Evolutionary conservation across 2,888 invertebrate species (phyloP).

Genomic region (Sphaerophoria rueppellii): DNA sequence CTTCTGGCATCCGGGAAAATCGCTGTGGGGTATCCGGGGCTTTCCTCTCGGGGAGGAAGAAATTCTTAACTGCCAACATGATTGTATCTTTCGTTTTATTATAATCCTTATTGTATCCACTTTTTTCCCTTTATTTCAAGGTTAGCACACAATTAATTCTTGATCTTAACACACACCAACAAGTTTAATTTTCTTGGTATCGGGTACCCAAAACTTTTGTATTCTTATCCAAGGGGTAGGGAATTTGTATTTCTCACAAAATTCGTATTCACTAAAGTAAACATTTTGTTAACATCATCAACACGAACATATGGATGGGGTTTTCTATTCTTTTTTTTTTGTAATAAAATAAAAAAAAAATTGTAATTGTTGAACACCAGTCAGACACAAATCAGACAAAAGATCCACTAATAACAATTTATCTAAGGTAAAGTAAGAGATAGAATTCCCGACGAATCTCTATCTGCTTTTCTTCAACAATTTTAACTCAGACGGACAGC

Average conservation of each 20-base stretch:
- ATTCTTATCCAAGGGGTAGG: conserved; percentile 19
- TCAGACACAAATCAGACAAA: conserved; percentile 55
- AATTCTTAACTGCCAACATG: conserved; percentile 89
- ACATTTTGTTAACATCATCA: conserved; percentile 46
- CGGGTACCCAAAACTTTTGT: background rate
- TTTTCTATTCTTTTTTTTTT: conserved; percentile 15
- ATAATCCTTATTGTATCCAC: conserved; percentile 36
- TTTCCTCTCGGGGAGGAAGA: conserved; percentile 87
- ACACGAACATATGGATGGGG: conserved; percentile 41
- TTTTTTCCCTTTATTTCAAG: background rate
- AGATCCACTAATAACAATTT: conserved; percentile 30
- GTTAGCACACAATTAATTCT: conserved; percentile 9
- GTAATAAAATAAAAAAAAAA: conserved; percentile 48
- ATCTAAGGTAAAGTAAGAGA: conserved; percentile 26
- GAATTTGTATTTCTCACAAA: conserved; percentile 36
- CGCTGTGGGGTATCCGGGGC: conserved; percentile 84
- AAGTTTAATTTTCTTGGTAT: conserved; percentile 9
- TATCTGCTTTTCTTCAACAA: background rate
- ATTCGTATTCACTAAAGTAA: conserved; percentile 39
- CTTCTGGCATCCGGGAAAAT: conserved; percentile 88
- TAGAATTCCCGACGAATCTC: conserved; percentile 16
- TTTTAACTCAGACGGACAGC: background rate
- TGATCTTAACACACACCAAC: conserved; percentile 33
- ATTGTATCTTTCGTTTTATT: conserved; percentile 10
- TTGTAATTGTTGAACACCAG: conserved; percentile 53